Evolutionary conservation across 2,797 vertebrate species (phyloP).

Genomic region (Acrossocheilus wenchowensis): DNA sequence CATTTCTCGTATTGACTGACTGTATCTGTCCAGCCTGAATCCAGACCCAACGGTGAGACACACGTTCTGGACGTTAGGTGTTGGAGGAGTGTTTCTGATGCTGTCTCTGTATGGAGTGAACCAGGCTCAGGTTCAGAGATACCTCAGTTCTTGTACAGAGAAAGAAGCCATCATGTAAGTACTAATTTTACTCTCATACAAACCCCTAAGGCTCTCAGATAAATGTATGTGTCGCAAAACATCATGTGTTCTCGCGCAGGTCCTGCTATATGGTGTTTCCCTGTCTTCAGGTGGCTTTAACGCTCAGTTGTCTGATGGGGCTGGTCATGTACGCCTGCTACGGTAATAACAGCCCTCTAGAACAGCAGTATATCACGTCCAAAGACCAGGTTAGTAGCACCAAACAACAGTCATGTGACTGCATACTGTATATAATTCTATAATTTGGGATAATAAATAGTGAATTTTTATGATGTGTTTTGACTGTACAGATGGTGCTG

Average conservation of each 20-base stretch:
- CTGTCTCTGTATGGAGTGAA: slow-evolving; percentile 93
- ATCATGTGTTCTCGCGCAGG: slow-evolving; percentile 69
- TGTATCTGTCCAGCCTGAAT: slow-evolving; percentile 79
- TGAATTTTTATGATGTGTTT: neutral
- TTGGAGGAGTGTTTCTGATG: slow-evolving; percentile 95
- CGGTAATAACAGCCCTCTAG: slow-evolving; percentile 74
- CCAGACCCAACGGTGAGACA: slow-evolving; percentile 90
- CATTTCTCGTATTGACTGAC: neutral
- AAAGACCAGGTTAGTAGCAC: slow-evolving; percentile 81
- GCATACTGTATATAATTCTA: neutral
- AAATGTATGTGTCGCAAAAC: neutral
- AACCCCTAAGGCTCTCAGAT: neutral
- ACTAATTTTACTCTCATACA: neutral
- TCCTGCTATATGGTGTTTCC: slow-evolving; percentile 95
- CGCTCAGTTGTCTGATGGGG: slow-evolving; percentile 88
- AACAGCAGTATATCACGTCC: slow-evolving; percentile 62
- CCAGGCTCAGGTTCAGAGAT: slow-evolving; percentile 95
- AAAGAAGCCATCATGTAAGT: slow-evolving; percentile 86
- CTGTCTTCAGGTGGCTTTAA: slow-evolving; percentile 88
- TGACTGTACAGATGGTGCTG: slow-evolving; percentile 81
- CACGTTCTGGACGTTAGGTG: slow-evolving; percentile 92
- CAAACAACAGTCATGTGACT: neutral
- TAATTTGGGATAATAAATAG: neutral
- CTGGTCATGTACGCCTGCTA: slow-evolving; percentile 92
- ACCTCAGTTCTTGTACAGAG: slow-evolving; percentile 90